Conservation (phyloP, 2,113 vertebrate species). For the Polypterus bichir region DNA sequence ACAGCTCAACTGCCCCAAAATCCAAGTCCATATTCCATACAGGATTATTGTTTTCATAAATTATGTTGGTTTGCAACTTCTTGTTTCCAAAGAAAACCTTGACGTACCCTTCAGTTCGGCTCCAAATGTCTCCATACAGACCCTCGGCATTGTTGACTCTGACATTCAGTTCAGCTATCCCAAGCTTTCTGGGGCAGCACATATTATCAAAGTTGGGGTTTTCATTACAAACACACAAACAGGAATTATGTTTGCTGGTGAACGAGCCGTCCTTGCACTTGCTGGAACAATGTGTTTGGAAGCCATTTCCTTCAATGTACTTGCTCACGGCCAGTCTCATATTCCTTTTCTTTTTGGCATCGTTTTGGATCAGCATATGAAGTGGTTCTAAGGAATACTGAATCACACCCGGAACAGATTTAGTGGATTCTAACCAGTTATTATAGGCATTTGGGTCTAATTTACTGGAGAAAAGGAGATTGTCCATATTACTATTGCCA, state of each 20-base stretch:
- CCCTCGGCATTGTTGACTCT: slow-evolving; percentile 37
- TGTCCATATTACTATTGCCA: slow-evolving; percentile 6
- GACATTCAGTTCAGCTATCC: slow-evolving; percentile 38
- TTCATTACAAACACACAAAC: not conserved
- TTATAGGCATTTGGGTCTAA: slow-evolving; percentile 9
- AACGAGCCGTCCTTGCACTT: slow-evolving; percentile 20
- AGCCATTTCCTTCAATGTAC: slow-evolving; percentile 29
- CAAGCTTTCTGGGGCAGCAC: slow-evolving; percentile 46
- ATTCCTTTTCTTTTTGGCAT: slow-evolving; percentile 23
- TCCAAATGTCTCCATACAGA: slow-evolving; percentile 43
- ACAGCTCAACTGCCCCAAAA: slow-evolving; percentile 41
- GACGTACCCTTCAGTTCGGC: slow-evolving; percentile 48
- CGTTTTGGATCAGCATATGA: slow-evolving; percentile 36
- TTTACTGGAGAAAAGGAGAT: slow-evolving; percentile 22
- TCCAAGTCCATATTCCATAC: slow-evolving; percentile 39
- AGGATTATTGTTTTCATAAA: slow-evolving; percentile 46
- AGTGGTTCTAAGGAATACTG: slow-evolving; percentile 50
- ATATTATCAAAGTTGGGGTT: slow-evolving; percentile 38
- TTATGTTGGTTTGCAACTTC: slow-evolving; percentile 40
- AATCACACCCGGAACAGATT: slow-evolving; percentile 30
- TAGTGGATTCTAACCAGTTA: slow-evolving; percentile 24
- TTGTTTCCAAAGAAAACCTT: slow-evolving; percentile 46
- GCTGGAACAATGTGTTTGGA: slow-evolving; percentile 36
- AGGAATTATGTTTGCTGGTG: slow-evolving; percentile 24
- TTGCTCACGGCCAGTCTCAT: slow-evolving; percentile 30